phyloP scores from a whole-genome alignment of 2,888 invertebrate genomes.

The Nemoura dubitans region DNA sequence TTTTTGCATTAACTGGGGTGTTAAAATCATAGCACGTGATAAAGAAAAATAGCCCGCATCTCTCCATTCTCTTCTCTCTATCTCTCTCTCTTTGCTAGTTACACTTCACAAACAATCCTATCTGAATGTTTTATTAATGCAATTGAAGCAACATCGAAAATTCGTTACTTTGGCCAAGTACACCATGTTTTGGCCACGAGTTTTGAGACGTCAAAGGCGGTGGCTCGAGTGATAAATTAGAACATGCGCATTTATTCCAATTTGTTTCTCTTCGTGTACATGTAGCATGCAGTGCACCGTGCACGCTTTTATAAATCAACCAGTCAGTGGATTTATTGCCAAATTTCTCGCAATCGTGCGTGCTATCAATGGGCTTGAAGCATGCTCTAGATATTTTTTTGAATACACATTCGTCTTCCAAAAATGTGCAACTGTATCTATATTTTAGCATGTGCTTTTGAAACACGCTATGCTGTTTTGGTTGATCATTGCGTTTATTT shows the following conservation, averaged over 20 bases:
- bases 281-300: background rate
- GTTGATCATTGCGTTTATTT: no score
- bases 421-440: background rate
- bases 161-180: background rate
- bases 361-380: background rate
- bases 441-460: background rate
- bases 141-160: background rate
- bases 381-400: background rate
- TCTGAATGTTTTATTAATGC: background rate
- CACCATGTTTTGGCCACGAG: background rate
- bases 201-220: background rate
- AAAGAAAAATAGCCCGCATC: background rate
- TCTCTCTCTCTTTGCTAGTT: no score
- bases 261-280: background rate
- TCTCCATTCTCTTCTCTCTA: background rate
- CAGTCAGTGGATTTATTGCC: background rate
- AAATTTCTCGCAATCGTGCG: background rate
- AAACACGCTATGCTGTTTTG: background rate
- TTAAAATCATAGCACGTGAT: constrained; percentile 10
- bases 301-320: background rate
- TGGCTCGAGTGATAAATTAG: background rate
- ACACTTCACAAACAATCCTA: background rate
- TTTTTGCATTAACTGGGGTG: constrained; percentile 39
- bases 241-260: background rate
- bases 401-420: background rate